Base-by-base conservation (phyloP, 2,888 invertebrate species). In the Campopleginae sp. region DNA sequence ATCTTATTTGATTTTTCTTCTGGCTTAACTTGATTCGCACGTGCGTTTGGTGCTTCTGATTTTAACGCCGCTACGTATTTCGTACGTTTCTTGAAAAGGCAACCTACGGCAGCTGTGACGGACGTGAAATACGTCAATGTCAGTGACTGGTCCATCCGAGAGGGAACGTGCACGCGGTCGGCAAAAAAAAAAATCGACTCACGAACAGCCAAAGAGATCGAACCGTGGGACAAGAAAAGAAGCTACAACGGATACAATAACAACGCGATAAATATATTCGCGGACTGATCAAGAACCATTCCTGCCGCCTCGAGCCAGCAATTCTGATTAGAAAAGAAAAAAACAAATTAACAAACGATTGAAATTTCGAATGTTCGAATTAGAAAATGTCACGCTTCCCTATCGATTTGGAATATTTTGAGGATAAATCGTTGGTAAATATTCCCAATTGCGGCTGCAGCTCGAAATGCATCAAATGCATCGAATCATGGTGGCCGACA, bases 191-290 rank as follows among this genome's bases (percentile, higher is more conserved):
- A 63, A 44, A 61, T 61, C n/a, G 38, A 23, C 23, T 68, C 27
- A 42, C 58, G 44, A 33, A 54, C 42, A 61, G 76, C 80, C 66
- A 78, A 71, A 79, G 76, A 72, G 76, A 76, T 66, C 71, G 79
- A 84, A 51, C 66, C 44, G 58, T 58, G 44, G 51, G 75, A 80
- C 66, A 71, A 81, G 68, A 84, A 58, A 46, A 72, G 54, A 48
- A 74, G 77, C 75, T 78, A 80, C 58, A 72, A 75, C 51, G 65
- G 78, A 74, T 77, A 70, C 75, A 75, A 65, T 65, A 54, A 31
- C 54, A 33, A 31, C 54, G 23, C 46, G 44, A 54, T 46, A 44
- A 23, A 46, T 54, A 51, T 76, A 72, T 72, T 27, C 31, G 48
- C 8, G 19, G 58, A 19, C 17, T 27, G 58, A 27, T 58, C 27